These are phyloP conservation scores for Luehdorfia chinensis DNA, from an alignment of 1,140 invertebrate species.

Conservation along the genomic window DNA sequence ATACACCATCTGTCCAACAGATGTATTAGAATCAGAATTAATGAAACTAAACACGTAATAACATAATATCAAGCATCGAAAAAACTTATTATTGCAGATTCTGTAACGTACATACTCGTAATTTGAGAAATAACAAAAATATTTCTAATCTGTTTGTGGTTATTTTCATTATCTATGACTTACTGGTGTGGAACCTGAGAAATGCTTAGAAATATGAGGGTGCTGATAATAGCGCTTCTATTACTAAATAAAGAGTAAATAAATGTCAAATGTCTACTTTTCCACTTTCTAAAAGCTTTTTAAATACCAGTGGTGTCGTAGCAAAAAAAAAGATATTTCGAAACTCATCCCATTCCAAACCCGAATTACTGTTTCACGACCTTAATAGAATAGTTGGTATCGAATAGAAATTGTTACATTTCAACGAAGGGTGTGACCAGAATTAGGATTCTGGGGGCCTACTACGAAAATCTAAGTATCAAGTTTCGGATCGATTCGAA, in stretches of 20 bases:
- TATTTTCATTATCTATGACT: no score
- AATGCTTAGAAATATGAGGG: no score
- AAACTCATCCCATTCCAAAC: background rate
- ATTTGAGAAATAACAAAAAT: no score
- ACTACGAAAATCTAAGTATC: no score
- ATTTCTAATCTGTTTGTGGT: no score
- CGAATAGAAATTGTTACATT: constrained; percentile 10
- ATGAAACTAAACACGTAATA: constrained; percentile 8
- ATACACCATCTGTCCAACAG: constrained; percentile 15
- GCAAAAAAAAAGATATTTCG: constrained; percentile 5
- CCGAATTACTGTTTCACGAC: constrained; percentile 1
- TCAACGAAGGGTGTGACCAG: background rate
- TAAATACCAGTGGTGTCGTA: background rate
- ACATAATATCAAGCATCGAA: background rate
- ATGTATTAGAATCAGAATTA: constrained; percentile 4
- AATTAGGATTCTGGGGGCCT: background rate
- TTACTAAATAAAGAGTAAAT: no score
- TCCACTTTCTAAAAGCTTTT: constrained; percentile 2
- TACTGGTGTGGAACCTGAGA: no score
- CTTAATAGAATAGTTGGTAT: background rate
- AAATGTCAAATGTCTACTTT: no score
- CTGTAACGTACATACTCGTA: no score
- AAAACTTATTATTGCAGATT: no score
- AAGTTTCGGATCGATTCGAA: no score
- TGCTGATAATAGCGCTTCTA: no score